Evolutionary conservation across 2,797 vertebrate genomes (phyloP).

Genomic region (Yasuhikotakia modesta): DNA sequence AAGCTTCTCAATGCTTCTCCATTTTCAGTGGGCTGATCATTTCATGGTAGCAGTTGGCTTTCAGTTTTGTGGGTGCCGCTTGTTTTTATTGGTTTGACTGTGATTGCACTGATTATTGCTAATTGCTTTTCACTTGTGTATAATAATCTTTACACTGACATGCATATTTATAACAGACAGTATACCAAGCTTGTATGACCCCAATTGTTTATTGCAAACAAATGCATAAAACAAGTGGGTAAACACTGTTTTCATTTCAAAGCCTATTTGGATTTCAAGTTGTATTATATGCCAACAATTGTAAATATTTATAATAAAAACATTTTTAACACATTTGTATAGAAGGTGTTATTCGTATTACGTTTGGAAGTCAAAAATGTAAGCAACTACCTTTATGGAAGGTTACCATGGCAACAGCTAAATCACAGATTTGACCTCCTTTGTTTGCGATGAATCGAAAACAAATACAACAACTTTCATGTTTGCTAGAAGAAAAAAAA

Average conservation of each 20-base stretch:
- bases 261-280: conserved; percentile 31
- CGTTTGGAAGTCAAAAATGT: too few relatives aligned
- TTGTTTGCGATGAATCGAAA: conserved; percentile 22
- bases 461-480: conserved; percentile 20
- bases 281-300: conserved; percentile 10
- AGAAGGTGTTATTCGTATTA: too few relatives aligned
- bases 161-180: conserved; percentile 41
- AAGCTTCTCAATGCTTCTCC: conserved; percentile 23
- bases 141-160: conserved; percentile 22
- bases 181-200: neutral
- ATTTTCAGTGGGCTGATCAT: conserved; percentile 15
- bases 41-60: conserved; percentile 40
- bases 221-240: conserved; percentile 29
- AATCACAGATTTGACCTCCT: conserved; percentile 20
- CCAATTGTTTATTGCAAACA: conserved; percentile 23
- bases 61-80: conserved; percentile 19
- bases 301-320: conserved; percentile 57
- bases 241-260: conserved; percentile 47
- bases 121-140: conserved; percentile 39
- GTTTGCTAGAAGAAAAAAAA: neutral
- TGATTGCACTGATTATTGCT: conserved; percentile 55
- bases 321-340: neutral
- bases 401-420: conserved; percentile 1
- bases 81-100: conserved; percentile 37
- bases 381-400: neutral